Conservation (phyloP, 1,140 invertebrate genomes). For the Drosophila hydei region DNA sequence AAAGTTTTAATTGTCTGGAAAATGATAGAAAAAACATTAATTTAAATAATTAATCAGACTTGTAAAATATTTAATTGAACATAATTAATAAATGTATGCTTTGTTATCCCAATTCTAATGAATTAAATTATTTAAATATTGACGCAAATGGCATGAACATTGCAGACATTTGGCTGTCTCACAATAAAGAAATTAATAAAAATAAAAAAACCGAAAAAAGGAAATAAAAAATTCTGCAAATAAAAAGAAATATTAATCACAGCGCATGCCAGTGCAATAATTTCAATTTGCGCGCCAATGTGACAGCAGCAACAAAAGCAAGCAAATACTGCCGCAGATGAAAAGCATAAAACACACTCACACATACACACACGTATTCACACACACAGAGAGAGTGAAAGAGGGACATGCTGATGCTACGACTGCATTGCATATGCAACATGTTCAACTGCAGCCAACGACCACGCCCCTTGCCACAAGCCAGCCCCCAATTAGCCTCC, state of each 20-base stretch:
- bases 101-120: constrained; percentile 14
- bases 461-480: constrained; percentile 33
- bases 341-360: constrained; percentile 61
- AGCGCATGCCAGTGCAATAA: constrained; percentile 65
- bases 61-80: too few species aligned
- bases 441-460: constrained; percentile 63
- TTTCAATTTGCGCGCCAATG: constrained; percentile 75
- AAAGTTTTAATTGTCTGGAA: background rate
- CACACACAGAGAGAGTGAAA: too few species aligned
- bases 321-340: constrained; percentile 59
- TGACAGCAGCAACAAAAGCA: constrained; percentile 64
- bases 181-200: constrained; percentile 2
- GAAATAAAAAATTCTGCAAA: constrained; percentile 34
- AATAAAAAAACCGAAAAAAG: background rate
- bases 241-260: constrained; percentile 71
- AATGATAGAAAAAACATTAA: background rate
- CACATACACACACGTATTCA: constrained; percentile 6
- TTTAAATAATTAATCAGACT: background rate
- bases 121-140: constrained; percentile 19
- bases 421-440: constrained; percentile 72
- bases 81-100: too few species aligned
- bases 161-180: background rate
- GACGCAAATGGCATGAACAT: background rate
- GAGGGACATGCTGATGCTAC: background rate
- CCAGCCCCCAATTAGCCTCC: background rate